These are phyloP conservation scores for Heteractis magnifica DNA, from an alignment of 92 coral and sea anemone genomes.

Conservation along the genomic window DNA sequence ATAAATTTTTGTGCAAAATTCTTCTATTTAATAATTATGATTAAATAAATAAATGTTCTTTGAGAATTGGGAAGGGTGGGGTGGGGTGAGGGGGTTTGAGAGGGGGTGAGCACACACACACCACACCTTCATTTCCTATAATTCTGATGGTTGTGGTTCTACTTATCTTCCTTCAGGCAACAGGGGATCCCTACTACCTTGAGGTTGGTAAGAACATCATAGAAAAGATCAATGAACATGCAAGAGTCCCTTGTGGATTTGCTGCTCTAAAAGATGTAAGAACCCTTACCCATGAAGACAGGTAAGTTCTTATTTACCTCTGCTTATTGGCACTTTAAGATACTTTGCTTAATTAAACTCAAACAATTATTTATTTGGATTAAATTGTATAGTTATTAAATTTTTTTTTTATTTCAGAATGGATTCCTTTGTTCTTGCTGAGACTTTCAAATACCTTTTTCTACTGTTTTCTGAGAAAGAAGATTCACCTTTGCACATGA, in stretches of 20 bases:
- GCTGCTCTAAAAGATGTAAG: constrained; percentile 97
- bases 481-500: constrained; percentile 69
- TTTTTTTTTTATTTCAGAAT: constrained; percentile 53
- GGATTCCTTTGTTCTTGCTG: constrained; percentile 97
- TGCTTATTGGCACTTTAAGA: too few species aligned
- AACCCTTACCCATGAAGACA: constrained; percentile 95
- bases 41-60: too few species aligned
- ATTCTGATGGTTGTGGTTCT: background rate
- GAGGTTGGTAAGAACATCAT: constrained; percentile 93
- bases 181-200: constrained; percentile 91
- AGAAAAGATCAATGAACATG: constrained; percentile 89
- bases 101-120: too few species aligned
- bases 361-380: background rate
- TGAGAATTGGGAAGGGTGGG: too few species aligned
- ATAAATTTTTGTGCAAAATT: too few species aligned
- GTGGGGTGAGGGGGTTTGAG: too few species aligned
- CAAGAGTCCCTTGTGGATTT: constrained; percentile 98
- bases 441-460: constrained; percentile 93
- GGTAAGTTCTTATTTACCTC: constrained; percentile 37
- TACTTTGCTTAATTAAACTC: too few species aligned
- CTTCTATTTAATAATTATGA: too few species aligned
- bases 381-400: background rate
- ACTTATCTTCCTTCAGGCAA: constrained; percentile 50
- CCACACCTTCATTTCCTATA: too few species aligned
- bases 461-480: constrained; percentile 81